Conservation (phyloP, 2,113 vertebrate genomes). For the Mungos mungo region DNA sequence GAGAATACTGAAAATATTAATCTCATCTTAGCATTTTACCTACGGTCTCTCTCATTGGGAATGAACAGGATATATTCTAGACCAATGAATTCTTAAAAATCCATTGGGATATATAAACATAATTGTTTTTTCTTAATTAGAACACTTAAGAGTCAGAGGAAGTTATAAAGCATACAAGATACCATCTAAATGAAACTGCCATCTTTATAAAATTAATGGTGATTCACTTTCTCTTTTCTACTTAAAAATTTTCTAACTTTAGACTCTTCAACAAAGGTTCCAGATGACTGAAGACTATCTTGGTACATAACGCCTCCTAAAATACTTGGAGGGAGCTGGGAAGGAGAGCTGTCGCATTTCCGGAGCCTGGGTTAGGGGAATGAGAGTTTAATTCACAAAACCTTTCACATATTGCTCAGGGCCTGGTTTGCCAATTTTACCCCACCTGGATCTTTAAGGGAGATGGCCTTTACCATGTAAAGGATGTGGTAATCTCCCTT, state of each 20-base stretch:
- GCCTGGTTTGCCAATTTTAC: slow-evolving; percentile 48
- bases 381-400: slow-evolving; percentile 43
- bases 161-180: slow-evolving; percentile 11
- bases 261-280: slow-evolving; percentile 41
- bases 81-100: background rate
- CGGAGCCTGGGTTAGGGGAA: slow-evolving; percentile 12
- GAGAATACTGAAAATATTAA: slow-evolving; percentile 19
- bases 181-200: slow-evolving; percentile 36
- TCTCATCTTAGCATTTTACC: slow-evolving; percentile 26
- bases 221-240: slow-evolving; percentile 56
- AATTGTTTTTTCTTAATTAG: background rate
- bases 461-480: background rate
- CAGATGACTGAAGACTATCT: slow-evolving; percentile 45
- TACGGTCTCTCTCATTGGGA: background rate
- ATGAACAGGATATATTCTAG: slow-evolving; percentile 36
- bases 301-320: slow-evolving; percentile 32
- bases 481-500: slow-evolving; percentile 30
- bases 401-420: slow-evolving; percentile 46
- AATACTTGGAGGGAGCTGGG: background rate
- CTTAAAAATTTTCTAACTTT: slow-evolving; percentile 41
- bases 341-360: slow-evolving; percentile 26
- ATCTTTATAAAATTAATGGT: slow-evolving; percentile 29
- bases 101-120: background rate
- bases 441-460: slow-evolving; percentile 31
- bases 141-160: slow-evolving; percentile 38